Base-by-base conservation (phyloP, 2,888 invertebrate genomes). In the Sisyra nigra region DNA sequence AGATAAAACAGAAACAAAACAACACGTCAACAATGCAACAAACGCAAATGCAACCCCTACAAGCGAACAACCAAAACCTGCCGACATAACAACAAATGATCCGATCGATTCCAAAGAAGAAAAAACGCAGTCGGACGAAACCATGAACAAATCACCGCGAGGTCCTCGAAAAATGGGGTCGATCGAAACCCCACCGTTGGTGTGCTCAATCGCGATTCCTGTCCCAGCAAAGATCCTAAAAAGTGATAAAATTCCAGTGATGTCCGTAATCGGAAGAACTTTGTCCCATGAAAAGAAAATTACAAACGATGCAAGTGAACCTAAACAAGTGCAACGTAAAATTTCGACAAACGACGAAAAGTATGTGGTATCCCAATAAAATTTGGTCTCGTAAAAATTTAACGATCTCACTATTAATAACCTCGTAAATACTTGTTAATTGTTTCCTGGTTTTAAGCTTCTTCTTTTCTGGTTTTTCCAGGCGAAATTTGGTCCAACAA, bases 401-500 rank as follows among this genome's bases (percentile, higher is more conserved):
- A 8, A 2, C n/a, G 34, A 34, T 34, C 14, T 14, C 17, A 14
- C 14, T 36, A 1, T 24, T 24, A 24, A 24, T 5, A 24, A 24
- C 24, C 5, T 24, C 38, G 19, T 11, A 7, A 38, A 17, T 11
- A 34, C 34, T 11, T 34, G 11, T 34, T 34, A 10, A 34, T 34
- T 9, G 2, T 14, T 14, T 14, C 9, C n/a, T 34, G 34, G 9
- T 10, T 14, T 10, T 34, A 34, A 9, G 14, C 34, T 8, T 14
- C n/a, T n/a, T n/a, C n/a, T n/a, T n/a, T n/a, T n/a, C n/a, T n/a
- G n/a, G n/a, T n/a, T n/a, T n/a, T n/a, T n/a, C n/a, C 67, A 76
- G 76, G 76, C 72, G 72, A 53, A 69, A 68, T 45, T 63, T 76
- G 45, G 72, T 75, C 8, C 67, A 65, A 46, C 73, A 75, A 53